phyloP scores from a whole-genome alignment of 2,888 invertebrate species.

The Frankliniella fusca region DNA sequence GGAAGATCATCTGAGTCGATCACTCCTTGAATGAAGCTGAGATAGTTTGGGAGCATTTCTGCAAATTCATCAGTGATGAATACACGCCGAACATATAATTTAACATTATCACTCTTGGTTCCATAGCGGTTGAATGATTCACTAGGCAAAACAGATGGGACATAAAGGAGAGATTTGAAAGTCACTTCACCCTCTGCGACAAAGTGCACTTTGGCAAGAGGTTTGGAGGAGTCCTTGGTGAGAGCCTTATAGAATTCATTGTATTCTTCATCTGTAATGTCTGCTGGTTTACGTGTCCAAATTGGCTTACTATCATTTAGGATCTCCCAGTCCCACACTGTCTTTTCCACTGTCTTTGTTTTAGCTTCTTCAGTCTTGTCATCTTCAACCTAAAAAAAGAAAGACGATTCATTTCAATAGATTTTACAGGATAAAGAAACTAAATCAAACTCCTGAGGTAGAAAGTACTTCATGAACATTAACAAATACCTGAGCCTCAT shows the following conservation, averaged over 20 bases:
- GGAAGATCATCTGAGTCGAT: conserved; percentile 99
- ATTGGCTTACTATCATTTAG: conserved; percentile 97
- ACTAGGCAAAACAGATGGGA: conserved; percentile 83
- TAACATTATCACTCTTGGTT: conserved; percentile 89
- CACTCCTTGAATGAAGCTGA: conserved; percentile 91
- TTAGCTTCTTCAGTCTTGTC: conserved; percentile 68
- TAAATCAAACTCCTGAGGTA: no score
- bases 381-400: conserved; percentile 59
- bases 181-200: conserved; percentile 99
- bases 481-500: conserved; percentile 51
- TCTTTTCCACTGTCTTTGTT: conserved; percentile 86
- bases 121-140: conserved; percentile 96
- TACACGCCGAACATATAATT: conserved; percentile 94
- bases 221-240: conserved; percentile 81
- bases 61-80: conserved; percentile 99
- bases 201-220: conserved; percentile 87
- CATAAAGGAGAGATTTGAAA: conserved; percentile 92
- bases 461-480: not conserved
- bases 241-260: conserved; percentile 91
- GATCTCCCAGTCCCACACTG: conserved; percentile 96
- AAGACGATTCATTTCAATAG: not conserved
- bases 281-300: conserved; percentile 89
- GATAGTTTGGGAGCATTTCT: conserved; percentile 98
- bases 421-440: not conserved
- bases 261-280: conserved; percentile 86